Conservation (phyloP, 2,113 vertebrate genomes). For the Potamarius usumacintae region DNA sequence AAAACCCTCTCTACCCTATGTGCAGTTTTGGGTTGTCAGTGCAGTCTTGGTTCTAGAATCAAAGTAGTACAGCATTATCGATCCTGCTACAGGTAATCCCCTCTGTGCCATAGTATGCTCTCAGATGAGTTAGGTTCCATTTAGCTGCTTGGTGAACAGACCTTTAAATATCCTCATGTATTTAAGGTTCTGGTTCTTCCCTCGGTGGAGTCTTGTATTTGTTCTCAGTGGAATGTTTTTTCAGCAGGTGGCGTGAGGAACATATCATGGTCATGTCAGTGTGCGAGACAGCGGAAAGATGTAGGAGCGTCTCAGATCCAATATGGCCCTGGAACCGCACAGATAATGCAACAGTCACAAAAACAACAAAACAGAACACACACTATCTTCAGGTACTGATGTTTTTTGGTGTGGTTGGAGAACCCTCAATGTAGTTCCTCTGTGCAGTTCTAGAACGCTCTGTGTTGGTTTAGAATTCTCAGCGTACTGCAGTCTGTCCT, state of each 20-base stretch:
- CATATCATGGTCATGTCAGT: constrained; percentile 15
- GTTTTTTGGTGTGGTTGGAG: background rate
- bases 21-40: background rate
- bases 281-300: background rate
- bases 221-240: background rate
- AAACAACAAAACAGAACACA: background rate
- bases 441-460: background rate
- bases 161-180: background rate
- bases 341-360: background rate
- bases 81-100: background rate
- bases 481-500: background rate
- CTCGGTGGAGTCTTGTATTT: background rate
- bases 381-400: background rate
- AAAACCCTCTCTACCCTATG: background rate
- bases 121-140: background rate
- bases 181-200: background rate
- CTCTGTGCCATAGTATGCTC: no score
- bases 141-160: background rate
- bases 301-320: background rate
- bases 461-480: background rate
- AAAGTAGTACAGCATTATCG: no score
- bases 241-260: background rate
- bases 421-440: background rate
- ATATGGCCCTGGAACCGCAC: background rate
- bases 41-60: background rate